Evolutionary conservation across 2,888 invertebrate species (phyloP).

Genomic region (Geotrupes spiniger): DNA sequence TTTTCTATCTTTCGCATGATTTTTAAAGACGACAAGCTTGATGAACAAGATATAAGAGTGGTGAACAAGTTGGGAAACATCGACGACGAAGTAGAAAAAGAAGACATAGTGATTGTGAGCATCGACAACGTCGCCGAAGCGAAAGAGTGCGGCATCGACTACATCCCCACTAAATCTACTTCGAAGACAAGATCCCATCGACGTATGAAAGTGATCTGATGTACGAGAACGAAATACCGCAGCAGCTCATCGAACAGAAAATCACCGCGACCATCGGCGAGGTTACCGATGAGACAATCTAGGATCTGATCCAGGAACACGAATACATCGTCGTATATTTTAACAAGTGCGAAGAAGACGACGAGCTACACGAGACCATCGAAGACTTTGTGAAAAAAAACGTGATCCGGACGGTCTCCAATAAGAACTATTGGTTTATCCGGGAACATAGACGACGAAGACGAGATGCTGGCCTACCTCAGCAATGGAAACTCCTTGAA

Average conservation of each 20-base stretch:
- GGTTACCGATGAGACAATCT: conserved; percentile 87
- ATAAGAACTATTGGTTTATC: conserved; percentile 82
- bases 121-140: conserved; percentile 89
- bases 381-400: conserved; percentile 88
- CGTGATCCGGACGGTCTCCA: conserved; percentile 80
- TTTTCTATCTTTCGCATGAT: no score
- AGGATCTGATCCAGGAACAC: conserved; percentile 81
- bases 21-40: conserved; percentile 79
- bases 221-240: conserved; percentile 88
- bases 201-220: conserved; percentile 88
- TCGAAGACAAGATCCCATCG: conserved; percentile 88
- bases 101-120: conserved; percentile 86
- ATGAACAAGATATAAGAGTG: conserved; percentile 83
- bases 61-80: conserved; percentile 89
- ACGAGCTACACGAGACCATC: conserved; percentile 87
- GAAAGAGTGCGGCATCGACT: conserved; percentile 86
- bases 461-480: conserved; percentile 87
- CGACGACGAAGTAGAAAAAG: conserved; percentile 85
- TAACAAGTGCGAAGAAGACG: conserved; percentile 85
- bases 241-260: conserved; percentile 85
- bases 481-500: conserved; percentile 88
- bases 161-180: conserved; percentile 84
- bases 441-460: conserved; percentile 88
- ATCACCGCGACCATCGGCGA: conserved; percentile 90
- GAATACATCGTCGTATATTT: conserved; percentile 94